phyloP scores from a whole-genome alignment of 2,113 vertebrate species.

The Geococcyx californianus region DNA sequence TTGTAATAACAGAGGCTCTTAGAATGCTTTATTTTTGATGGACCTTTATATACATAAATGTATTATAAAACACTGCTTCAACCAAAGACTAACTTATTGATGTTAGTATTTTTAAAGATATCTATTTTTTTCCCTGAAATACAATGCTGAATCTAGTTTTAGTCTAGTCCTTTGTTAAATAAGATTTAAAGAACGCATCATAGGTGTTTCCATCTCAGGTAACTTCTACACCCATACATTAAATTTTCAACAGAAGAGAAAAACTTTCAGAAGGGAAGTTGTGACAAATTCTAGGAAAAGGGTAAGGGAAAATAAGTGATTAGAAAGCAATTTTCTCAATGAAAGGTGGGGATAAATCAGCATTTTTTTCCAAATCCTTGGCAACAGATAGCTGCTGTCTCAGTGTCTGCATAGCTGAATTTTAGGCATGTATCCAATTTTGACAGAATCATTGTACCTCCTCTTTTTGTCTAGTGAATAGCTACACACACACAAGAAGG shows the following conservation, averaged over 20 bases:
- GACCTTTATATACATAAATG: not conserved
- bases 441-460: not conserved
- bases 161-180: not conserved
- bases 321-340: not conserved
- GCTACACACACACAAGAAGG: accelerated
- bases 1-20: not conserved
- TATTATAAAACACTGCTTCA: not conserved
- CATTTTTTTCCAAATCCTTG: not conserved
- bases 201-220: not conserved
- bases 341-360: not conserved
- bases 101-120: not conserved
- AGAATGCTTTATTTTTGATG: not conserved
- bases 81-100: not conserved
- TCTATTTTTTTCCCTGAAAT: not conserved
- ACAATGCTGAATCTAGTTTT: not conserved
- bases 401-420: not conserved
- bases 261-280: not conserved
- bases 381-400: not conserved
- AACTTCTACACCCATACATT: not conserved
- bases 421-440: not conserved
- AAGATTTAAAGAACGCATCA: not conserved
- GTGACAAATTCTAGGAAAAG: not conserved
- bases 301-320: not conserved
- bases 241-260: not conserved
- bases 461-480: not conserved